Conservation (phyloP, 2,888 invertebrate genomes). For the Meteorus cinctellus region DNA sequence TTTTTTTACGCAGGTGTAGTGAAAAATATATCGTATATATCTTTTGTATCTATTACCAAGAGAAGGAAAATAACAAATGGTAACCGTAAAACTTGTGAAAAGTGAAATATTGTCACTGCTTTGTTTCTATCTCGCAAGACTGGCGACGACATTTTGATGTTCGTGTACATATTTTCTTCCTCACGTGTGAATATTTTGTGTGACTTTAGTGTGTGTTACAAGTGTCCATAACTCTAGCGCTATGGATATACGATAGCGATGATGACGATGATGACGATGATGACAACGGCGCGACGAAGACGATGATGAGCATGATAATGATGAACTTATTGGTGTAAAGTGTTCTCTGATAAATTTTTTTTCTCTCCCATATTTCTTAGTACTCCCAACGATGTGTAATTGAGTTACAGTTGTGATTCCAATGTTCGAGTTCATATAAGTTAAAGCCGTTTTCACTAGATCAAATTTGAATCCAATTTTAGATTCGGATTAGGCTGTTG, state of each 20-base stretch:
- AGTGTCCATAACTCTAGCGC: constrained; percentile 39
- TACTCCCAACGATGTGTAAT: constrained; percentile 69
- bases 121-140: background rate
- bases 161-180: constrained; percentile 22
- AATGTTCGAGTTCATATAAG: constrained; percentile 69
- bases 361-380: constrained; percentile 45
- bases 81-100: background rate
- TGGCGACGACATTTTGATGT: constrained; percentile 40
- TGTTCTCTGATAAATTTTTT: constrained; percentile 64
- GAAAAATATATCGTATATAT: background rate
- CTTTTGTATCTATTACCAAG: background rate
- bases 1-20: too few species aligned
- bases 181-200: background rate
- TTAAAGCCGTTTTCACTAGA: constrained; percentile 74
- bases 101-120: background rate
- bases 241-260: constrained; percentile 44
- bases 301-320: constrained; percentile 60
- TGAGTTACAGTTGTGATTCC: constrained; percentile 70
- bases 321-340: constrained; percentile 51
- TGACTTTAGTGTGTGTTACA: background rate
- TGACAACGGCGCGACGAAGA: constrained; percentile 53
- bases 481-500: constrained; percentile 72
- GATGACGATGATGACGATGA: constrained; percentile 45
- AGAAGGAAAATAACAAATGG: constrained; percentile 5
- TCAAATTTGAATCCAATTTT: constrained; percentile 72